Conservation (phyloP, 1,140 invertebrate genomes). For the Apis mellifera region DNA sequence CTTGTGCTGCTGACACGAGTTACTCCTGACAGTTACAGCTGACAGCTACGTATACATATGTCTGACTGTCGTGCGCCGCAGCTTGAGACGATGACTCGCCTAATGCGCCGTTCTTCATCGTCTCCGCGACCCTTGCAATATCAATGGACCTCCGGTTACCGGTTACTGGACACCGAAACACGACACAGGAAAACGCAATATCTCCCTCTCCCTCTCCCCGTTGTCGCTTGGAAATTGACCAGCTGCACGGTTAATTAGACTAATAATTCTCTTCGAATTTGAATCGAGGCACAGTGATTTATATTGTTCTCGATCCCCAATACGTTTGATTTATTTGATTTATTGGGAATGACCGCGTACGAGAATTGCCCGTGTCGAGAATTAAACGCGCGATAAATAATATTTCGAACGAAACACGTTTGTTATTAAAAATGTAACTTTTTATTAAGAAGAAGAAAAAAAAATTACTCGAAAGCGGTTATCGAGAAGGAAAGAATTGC, state of each 20-base stretch:
- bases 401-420: too few relatives aligned
- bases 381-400: neutral
- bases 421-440: too few relatives aligned
- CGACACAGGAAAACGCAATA: neutral
- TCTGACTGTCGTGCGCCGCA: slow-evolving; percentile 17
- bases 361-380: too few relatives aligned
- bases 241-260: neutral
- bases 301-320: neutral
- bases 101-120: slow-evolving; percentile 46
- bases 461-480: too few relatives aligned
- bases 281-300: neutral
- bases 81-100: slow-evolving; percentile 30
- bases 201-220: too few relatives aligned
- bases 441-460: too few relatives aligned
- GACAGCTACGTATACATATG: slow-evolving; percentile 38
- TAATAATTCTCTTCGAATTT: neutral
- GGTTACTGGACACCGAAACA: neutral
- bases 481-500: neutral
- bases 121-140: neutral
- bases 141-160: neutral
- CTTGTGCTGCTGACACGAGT: slow-evolving; percentile 33
- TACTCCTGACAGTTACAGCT: slow-evolving; percentile 19
- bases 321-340: neutral
- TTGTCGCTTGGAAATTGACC: neutral
- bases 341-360: neutral